Evolutionary conservation across 2,797 vertebrate genomes (phyloP), one percentile per base, ranked within the genome.

Genomic region (Triplophysa bombifrons): DNA sequence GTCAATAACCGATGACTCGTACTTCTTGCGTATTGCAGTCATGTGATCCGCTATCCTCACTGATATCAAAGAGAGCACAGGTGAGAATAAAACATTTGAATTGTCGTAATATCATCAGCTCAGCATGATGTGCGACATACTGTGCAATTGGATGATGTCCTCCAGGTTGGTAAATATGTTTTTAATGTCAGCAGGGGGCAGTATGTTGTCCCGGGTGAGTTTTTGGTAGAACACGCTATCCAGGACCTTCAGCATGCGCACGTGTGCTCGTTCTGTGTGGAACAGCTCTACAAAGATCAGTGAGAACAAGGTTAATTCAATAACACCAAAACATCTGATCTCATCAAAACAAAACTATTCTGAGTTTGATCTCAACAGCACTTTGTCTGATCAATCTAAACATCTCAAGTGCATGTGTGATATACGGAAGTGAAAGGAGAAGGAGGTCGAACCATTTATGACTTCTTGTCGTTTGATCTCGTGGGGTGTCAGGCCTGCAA

Each of bases 391-490:
- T 46, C 9, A 56, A 76, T 55, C 44, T n/a, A 14, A 44, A 74
- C 17, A 34, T 70, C 55, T 34, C n/a, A 61, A 25, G 17, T 27
- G 58, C 30, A 63, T 71, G 67, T 22, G 30, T 14, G 38, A 61
- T 46, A 10, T 20, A 64, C 8, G 10, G 17, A 22, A 60, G 41
- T 27, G 11, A 53, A 79, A 14, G 6, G 25, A 2, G 41, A 66
- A 72, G 48, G 50, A 72, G 22, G 70, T 51, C 88, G 92, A 89
- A 99, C 98, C 98, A 72, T 99, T 97, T 84, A 99, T 98, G 87
- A 98, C 98, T 87, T 99, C 97, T 64, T 99, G 98, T 30, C 96
- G 94, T 83, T 98, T 97, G 90, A 99, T 97, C 85, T 98, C 96
- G 4, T 93, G 95, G 4, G 94, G 93, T 4, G 94, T 95, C 50